Conservation (phyloP, 2,888 invertebrate species). For the Xanthorhoe designata region DNA sequence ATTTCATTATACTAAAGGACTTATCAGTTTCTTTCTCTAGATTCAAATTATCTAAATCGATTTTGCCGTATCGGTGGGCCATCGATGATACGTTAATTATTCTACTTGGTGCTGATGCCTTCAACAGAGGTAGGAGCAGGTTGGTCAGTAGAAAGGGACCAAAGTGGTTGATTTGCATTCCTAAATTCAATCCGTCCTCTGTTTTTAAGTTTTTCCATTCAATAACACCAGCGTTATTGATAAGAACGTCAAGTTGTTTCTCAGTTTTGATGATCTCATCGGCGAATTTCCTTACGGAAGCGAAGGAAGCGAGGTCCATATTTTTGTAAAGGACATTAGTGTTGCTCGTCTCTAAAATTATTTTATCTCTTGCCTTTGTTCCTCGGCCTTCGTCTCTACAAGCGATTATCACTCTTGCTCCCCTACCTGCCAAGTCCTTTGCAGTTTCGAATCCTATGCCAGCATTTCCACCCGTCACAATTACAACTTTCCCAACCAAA, state of each 20-base stretch:
- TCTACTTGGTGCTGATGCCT: slow-evolving; percentile 70
- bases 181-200: slow-evolving; percentile 86
- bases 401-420: slow-evolving; percentile 92
- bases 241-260: slow-evolving; percentile 83
- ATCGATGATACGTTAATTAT: slow-evolving; percentile 71
- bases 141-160: slow-evolving; percentile 89
- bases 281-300: slow-evolving; percentile 86
- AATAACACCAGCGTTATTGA: slow-evolving; percentile 87
- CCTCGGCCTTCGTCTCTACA: slow-evolving; percentile 90
- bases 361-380: slow-evolving; percentile 74
- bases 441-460: slow-evolving; percentile 93
- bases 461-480: slow-evolving; percentile 93
- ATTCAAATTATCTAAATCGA: slow-evolving; percentile 63
- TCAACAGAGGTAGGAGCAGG: slow-evolving; percentile 80
- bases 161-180: slow-evolving; percentile 86
- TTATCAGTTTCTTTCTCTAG: slow-evolving; percentile 52
- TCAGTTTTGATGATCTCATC: slow-evolving; percentile 81
- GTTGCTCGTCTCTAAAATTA: slow-evolving; percentile 59
- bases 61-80: slow-evolving; percentile 54
- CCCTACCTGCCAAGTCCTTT: slow-evolving; percentile 88
- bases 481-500: slow-evolving; percentile 92
- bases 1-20: slow-evolving; percentile 38
- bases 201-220: slow-evolving; percentile 72
- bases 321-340: slow-evolving; percentile 66
- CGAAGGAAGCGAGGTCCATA: slow-evolving; percentile 81